Percentiles rank a stretch among this genome's conserved stretches.
phyloP scores from a whole-genome alignment of 2,888 invertebrate species.

The Coleophora deauratella region DNA sequence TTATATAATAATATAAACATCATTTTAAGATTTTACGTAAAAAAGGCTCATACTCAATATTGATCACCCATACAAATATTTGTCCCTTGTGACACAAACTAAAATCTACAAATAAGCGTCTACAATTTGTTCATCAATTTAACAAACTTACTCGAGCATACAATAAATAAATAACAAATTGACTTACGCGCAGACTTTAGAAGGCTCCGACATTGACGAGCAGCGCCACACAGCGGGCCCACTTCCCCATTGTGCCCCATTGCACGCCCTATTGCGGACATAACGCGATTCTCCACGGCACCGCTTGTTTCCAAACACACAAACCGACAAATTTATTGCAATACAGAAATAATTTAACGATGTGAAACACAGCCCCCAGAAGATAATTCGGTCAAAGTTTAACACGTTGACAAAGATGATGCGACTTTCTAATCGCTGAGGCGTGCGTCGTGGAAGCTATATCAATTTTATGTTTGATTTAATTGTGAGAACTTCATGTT shows the following conservation, averaged over 20 bases:
- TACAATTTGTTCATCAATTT: no score
- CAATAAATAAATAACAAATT: no score
- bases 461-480: constrained; percentile 57
- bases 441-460: constrained; percentile 50
- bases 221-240: constrained; percentile 32
- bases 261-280: constrained; percentile 56
- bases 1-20: no score
- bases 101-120: no score
- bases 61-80: no score
- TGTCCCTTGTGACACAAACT: no score
- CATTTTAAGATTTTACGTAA: no score
- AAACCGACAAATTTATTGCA: constrained; percentile 63
- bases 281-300: constrained; percentile 59
- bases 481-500: constrained; percentile 51
- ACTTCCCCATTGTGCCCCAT: constrained; percentile 16
- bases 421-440: constrained; percentile 50
- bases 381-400: constrained; percentile 72
- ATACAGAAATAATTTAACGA: constrained; percentile 67
- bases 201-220: constrained; percentile 23
- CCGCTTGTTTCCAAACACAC: constrained; percentile 64
- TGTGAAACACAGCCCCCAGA: constrained; percentile 52
- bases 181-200: no score
- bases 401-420: constrained; percentile 66
- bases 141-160: no score
- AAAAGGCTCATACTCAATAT: no score